Evolutionary conservation across 2,113 vertebrate genomes (phyloP).

Genomic region (Rhagologus leucostigma): DNA sequence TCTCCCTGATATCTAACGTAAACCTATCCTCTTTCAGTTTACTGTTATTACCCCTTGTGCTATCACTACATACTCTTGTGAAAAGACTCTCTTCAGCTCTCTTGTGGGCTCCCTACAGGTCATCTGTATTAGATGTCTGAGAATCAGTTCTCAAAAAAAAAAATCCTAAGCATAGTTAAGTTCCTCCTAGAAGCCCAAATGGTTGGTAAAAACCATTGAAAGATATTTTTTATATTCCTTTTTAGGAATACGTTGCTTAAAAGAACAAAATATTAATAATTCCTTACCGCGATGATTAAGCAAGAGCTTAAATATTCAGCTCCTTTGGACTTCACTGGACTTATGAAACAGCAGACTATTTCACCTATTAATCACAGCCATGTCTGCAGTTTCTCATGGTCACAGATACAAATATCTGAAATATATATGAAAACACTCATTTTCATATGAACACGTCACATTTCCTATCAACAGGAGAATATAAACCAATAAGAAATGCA

Average conservation of each 20-base stretch:
- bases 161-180: neutral
- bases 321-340: neutral
- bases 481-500: neutral
- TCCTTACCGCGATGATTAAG: neutral
- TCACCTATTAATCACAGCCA: neutral
- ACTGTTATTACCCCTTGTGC: fast-evolving
- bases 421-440: no score
- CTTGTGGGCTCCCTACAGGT: neutral
- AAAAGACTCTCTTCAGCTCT: neutral
- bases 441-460: no score
- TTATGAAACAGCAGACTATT: neutral
- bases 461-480: neutral
- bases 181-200: neutral
- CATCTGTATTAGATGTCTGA: neutral
- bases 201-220: neutral
- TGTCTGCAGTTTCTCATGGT: neutral
- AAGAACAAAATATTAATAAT: neutral
- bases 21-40: neutral
- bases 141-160: neutral
- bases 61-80: fast-evolving
- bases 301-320: neutral
- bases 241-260: neutral
- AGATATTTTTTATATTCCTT: neutral
- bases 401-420: neutral
- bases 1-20: neutral